phyloP scores from a whole-genome alignment of 2,888 invertebrate species.

The Coremacera marginata region DNA sequence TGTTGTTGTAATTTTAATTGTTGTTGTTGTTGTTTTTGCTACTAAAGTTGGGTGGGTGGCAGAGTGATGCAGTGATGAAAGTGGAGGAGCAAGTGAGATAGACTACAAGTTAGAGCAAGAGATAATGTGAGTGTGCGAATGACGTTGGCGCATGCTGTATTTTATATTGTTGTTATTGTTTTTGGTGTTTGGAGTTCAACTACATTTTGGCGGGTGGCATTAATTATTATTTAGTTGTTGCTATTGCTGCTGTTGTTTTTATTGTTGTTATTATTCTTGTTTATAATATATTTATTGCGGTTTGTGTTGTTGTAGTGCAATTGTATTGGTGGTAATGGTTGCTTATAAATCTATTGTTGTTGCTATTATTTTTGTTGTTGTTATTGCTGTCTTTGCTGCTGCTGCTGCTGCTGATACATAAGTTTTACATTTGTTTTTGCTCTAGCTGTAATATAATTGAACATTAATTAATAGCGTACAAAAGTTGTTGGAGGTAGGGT shows the following conservation, averaged over 20 bases:
- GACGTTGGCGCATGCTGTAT: constrained; percentile 8
- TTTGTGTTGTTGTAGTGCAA: constrained; percentile 21
- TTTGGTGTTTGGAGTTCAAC: constrained; percentile 7
- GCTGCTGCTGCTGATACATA: neutral
- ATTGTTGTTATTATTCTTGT: constrained; percentile 27
- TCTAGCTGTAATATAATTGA: neutral
- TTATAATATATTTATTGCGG: constrained; percentile 11
- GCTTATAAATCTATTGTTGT: neutral
- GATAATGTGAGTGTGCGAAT: neutral
- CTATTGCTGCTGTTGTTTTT: constrained; percentile 26
- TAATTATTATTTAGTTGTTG: constrained; percentile 34
- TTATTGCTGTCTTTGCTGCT: neutral
- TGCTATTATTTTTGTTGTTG: constrained; percentile 10
- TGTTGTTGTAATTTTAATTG: no score
- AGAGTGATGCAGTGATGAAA: neutral
- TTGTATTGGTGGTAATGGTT: constrained; percentile 7
- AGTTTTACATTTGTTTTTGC: neutral
- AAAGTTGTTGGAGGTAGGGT: neutral
- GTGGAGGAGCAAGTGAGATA: neutral
- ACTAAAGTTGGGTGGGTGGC: no score
- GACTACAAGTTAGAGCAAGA: neutral
- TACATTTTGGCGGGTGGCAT: constrained; percentile 40
- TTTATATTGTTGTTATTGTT: constrained; percentile 3
- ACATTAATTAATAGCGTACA: constrained; percentile 19
- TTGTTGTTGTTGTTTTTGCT: no score